Evolutionary conservation across 2,797 vertebrate genomes (phyloP).

Genomic region (Podarcis siculus): DNA sequence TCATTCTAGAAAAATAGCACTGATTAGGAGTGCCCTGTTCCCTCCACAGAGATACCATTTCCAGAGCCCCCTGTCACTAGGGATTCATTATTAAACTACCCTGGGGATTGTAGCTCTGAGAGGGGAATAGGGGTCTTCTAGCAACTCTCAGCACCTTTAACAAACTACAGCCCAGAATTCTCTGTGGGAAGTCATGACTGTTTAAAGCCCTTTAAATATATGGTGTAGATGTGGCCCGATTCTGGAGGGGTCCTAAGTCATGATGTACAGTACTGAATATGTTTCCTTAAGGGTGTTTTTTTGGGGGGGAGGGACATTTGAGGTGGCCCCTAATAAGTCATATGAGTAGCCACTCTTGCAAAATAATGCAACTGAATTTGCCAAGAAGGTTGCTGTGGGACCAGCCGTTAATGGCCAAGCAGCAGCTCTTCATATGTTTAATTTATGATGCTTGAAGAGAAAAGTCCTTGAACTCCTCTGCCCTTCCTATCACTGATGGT

Average conservation of each 20-base stretch:
- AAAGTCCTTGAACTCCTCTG: conserved; percentile 3
- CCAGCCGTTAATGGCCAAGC: conserved; percentile 5
- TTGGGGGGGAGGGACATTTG: background rate
- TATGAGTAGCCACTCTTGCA: background rate
- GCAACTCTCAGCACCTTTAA: no score
- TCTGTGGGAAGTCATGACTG: no score
- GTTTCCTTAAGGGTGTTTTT: background rate
- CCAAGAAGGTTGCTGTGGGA: background rate
- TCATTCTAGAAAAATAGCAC: no score
- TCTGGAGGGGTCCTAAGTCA: background rate
- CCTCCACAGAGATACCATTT: no score
- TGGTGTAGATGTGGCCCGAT: background rate
- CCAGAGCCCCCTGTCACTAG: no score
- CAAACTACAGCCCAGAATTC: no score
- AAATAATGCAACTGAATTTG: background rate
- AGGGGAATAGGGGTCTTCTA: no score
- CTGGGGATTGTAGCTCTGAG: no score
- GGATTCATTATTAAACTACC: no score
- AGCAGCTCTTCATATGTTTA: background rate
- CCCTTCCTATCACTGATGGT: background rate
- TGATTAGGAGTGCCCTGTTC: no score
- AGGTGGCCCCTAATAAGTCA: background rate
- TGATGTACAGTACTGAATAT: background rate
- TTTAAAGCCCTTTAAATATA: no score
- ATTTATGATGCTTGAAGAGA: background rate